phyloP scores from a whole-genome alignment of 2,797 vertebrate species.

The Falco concolor region DNA sequence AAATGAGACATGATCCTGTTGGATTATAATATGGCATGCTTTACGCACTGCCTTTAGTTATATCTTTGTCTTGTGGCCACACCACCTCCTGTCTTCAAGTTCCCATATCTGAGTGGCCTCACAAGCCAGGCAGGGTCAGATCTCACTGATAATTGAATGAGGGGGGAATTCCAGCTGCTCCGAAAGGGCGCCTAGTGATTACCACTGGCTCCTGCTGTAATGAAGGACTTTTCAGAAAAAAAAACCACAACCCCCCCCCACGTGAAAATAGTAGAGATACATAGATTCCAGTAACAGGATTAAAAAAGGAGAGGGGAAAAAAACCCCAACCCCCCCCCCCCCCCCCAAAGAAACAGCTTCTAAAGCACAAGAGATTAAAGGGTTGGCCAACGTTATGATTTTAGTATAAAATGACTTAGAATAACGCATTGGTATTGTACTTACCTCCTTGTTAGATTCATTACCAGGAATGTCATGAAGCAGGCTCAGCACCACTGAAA shows the following conservation, averaged over 20 bases:
- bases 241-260: no score
- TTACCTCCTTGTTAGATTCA: constrained; percentile 25
- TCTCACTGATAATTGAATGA: constrained; percentile 27
- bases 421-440: background rate
- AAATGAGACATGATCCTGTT: background rate
- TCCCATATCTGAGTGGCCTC: constrained; percentile 22
- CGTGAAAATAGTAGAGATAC: background rate
- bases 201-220: constrained; percentile 42
- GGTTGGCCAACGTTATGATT: background rate
- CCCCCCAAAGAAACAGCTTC: background rate
- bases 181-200: constrained; percentile 46
- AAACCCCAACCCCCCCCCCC: no score
- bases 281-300: background rate
- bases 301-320: background rate
- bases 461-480: constrained; percentile 20
- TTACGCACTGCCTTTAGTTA: background rate
- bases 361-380: constrained; percentile 1
- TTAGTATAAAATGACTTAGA: constrained; percentile 26
- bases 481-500: constrained; percentile 12
- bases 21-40: background rate
- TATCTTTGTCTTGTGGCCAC: background rate
- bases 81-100: constrained; percentile 24
- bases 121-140: constrained; percentile 41
- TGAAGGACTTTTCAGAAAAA: constrained; percentile 34
- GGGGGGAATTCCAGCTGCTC: constrained; percentile 38